Base-by-base conservation (phyloP, 2,113 vertebrate genomes). In the Pterophyllum scalare region DNA sequence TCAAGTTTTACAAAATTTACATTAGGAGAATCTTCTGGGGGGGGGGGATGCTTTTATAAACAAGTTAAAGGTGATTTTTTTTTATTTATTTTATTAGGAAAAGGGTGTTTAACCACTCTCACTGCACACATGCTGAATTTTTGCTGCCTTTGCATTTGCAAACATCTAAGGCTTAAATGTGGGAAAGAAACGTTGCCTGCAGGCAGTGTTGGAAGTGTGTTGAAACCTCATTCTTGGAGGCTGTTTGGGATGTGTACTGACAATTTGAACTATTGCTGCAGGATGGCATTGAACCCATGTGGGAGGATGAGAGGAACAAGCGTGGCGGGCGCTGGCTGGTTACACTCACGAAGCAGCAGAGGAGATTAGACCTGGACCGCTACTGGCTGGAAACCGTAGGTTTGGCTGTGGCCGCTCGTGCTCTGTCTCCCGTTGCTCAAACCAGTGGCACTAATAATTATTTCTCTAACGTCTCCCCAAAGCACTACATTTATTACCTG, bases 301-400 rank as follows among this genome's bases (percentile, higher is more conserved):
- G 98, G 98, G 98, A 99, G 96, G 98, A 99, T 90, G 98, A 98
- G 84, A 98, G 97, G 90, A 99, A 99, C 95, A 99, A 98, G 91
- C 96, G 96, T 89, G 98, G 98, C 89, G 98, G 98, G 61, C 96
- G 98, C 93, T 99, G 98, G 98, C 94, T 99, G 90, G 96, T 99
- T 94, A 99, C 98, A 72, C 96, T 99, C 94, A 98, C 95, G 94
- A 99, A 98, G 90, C 98, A 98, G 95, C 97, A 99, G 95, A 97
- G 98, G 92, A 96, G 97, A 96, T 96, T 91, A 94, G 98, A 99
- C 93, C 96, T 99, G 89, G 98, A 99, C 96, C 97, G 98, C 96
- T 99, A 97, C 95, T 99, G 98, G 98, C 96, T 99, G 96, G 98
- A 99, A 94, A 99, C 98, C 88, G 98, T 99, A 96, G 93, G 97